Percentiles rank a stretch among this genome's conserved stretches.
These are phyloP conservation scores for Sinopyrophorus schimmeli DNA, from an alignment of 2,888 invertebrate species.

Conservation along the genomic window DNA sequence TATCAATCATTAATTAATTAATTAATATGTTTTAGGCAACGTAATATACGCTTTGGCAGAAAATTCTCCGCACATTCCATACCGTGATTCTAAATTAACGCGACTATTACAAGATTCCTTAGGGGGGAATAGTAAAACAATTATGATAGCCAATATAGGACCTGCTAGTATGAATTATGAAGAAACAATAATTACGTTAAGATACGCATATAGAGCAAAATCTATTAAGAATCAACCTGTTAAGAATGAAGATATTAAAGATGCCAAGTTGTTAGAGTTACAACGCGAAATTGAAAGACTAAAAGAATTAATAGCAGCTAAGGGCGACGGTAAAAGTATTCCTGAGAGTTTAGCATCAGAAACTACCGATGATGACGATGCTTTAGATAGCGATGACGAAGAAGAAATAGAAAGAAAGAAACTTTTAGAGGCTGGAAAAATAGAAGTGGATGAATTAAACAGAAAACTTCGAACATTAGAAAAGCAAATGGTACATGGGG, in stretches of 20 bases:
- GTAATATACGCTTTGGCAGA: conserved; percentile 97
- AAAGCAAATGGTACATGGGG: conserved; percentile 91
- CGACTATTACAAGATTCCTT: conserved; percentile 95
- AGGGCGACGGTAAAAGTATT: conserved; percentile 43
- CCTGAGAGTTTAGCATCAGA: conserved; percentile 36
- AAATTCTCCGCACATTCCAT: conserved; percentile 93
- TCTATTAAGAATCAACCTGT: conserved; percentile 98
- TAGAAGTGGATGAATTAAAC: conserved; percentile 75
- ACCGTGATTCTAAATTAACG: conserved; percentile 96
- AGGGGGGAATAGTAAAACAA: conserved; percentile 98
- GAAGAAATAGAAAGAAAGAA: conserved; percentile 54
- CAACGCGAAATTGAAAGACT: conserved; percentile 87
- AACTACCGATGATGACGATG: conserved; percentile 49
- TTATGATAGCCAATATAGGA: conserved; percentile 99
- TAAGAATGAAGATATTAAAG: conserved; percentile 99
- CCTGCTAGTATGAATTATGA: conserved; percentile 98
- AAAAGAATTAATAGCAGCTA: conserved; percentile 49
- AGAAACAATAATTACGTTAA: conserved; percentile 93
- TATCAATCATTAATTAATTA: neutral
- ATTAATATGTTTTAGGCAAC: conserved; percentile 59
- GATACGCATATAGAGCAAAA: conserved; percentile 96
- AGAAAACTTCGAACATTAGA: conserved; percentile 83
- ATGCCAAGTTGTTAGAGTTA: conserved; percentile 90
- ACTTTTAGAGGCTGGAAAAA: conserved; percentile 57
- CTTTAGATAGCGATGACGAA: conserved; percentile 49